Conservation (phyloP, 2,888 invertebrate species). For the Macaria liturata region DNA sequence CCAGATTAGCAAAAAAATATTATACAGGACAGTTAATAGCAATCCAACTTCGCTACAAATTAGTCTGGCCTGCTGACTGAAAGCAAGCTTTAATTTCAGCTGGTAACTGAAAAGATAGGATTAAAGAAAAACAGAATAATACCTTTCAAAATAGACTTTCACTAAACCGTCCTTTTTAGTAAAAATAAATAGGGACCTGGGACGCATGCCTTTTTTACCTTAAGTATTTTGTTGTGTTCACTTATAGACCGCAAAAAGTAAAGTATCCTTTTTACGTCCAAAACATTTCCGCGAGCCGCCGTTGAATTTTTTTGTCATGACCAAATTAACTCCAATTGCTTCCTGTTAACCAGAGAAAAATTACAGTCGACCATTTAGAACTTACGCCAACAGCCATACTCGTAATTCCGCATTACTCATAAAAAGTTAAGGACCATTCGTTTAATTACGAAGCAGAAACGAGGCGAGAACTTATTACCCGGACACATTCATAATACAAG, state of each 20-base stretch:
- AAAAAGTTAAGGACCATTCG: constrained; percentile 30
- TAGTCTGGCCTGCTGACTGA: constrained; percentile 12
- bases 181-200: too few species aligned
- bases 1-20: too few species aligned
- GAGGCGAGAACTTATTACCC: constrained; percentile 49
- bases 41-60: background rate
- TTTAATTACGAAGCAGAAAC: constrained; percentile 41
- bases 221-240: too few species aligned
- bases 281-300: too few species aligned
- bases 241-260: too few species aligned
- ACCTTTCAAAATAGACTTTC: background rate
- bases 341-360: constrained; percentile 1
- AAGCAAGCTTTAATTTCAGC: background rate
- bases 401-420: constrained; percentile 15
- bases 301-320: too few species aligned
- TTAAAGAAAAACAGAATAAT: background rate
- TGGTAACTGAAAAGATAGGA: background rate
- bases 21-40: background rate
- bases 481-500: constrained; percentile 56
- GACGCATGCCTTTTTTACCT: too few species aligned
- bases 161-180: too few species aligned
- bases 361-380: background rate
- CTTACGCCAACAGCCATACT: constrained; percentile 1
- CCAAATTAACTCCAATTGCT: background rate
- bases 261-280: too few species aligned